Evolutionary conservation across 2,888 invertebrate species (phyloP), one percentile per base, ranked within the genome.

Genomic region (Ormyrus thymus): DNA sequence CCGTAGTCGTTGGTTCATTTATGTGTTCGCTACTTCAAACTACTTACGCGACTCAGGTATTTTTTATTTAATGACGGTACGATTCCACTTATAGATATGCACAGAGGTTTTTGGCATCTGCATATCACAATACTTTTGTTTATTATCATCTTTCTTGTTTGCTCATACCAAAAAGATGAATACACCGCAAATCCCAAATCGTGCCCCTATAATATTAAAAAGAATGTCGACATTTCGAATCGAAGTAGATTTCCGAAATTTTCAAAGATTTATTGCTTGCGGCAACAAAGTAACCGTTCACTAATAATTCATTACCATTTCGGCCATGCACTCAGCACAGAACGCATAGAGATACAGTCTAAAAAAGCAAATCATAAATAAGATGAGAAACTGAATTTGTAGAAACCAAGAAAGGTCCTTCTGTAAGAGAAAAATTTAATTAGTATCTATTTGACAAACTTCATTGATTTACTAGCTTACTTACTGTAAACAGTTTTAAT

Each of bases 21-120:
- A 13, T 45, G 4, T 4, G 4, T 29, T 29, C 4, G 3, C 29
- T 29, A 29, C 29, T 29, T 29, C 29, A 29, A 29, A 29, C 29
- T n/a, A 59, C 65, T 75, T 51, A 75, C 74, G 9, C 51, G 7
- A 13, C 50, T 29, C 9, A 72, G 55, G 55, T 46, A 72, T 50
- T 5, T 53, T 45, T 46, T 51, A 53, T 72, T 50, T 15, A 72
- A 53, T 6, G 62, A 46, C 5, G 62, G 45, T 50, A 58, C 55
- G 65, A 76, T 76, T 7, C 69, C 56, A 58, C 6, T 45, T 7
- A 72, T 8, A 53, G 10, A 50, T 43, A 72, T 72, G 13, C n/a
- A 11, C 43, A 72, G 45, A 7, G 66, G 51, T 45, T 66, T 66
- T 50, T 75, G 74, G 45, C 66, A 59, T 43, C 59, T 56, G 13